Evolutionary conservation across 2,113 vertebrate genomes (phyloP).

Genomic region (Oncorhynchus gorbuscha): DNA sequence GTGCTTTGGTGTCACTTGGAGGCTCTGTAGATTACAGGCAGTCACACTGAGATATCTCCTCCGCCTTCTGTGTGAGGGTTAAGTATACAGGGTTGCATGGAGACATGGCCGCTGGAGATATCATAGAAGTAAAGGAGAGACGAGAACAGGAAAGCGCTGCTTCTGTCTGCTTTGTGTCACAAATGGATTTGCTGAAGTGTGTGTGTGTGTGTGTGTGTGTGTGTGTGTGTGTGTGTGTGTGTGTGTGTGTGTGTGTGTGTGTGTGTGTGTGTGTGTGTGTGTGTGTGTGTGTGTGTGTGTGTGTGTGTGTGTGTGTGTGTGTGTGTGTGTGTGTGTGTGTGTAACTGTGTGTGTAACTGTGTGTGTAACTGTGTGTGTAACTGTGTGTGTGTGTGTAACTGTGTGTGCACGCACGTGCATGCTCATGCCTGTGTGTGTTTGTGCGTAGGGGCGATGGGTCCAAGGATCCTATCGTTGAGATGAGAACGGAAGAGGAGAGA

Average conservation of each 20-base stretch:
- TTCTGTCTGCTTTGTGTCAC: constrained; percentile 36
- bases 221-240: constrained; percentile 17
- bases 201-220: constrained; percentile 11
- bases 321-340: constrained; percentile 2
- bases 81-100: constrained; percentile 13
- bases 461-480: constrained; percentile 87
- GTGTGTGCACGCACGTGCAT: constrained; percentile 20
- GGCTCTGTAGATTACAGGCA: constrained; percentile 32
- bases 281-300: constrained; percentile 27
- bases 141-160: constrained; percentile 19
- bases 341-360: too few relatives aligned
- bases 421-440: constrained; percentile 19
- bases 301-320: constrained; percentile 21
- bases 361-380: too few relatives aligned
- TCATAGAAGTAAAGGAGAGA: constrained; percentile 29
- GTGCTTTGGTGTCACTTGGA: constrained; percentile 48
- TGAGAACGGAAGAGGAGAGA: constrained; percentile 88
- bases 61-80: constrained; percentile 13
- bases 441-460: constrained; percentile 84
- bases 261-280: constrained; percentile 21
- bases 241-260: constrained; percentile 33
- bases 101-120: neutral
- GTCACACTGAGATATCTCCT: constrained; percentile 20
- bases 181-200: constrained; percentile 19
- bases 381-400: neutral